Evolutionary conservation across 2,113 vertebrate species (phyloP).

Genomic region (Pampusana beccarii): DNA sequence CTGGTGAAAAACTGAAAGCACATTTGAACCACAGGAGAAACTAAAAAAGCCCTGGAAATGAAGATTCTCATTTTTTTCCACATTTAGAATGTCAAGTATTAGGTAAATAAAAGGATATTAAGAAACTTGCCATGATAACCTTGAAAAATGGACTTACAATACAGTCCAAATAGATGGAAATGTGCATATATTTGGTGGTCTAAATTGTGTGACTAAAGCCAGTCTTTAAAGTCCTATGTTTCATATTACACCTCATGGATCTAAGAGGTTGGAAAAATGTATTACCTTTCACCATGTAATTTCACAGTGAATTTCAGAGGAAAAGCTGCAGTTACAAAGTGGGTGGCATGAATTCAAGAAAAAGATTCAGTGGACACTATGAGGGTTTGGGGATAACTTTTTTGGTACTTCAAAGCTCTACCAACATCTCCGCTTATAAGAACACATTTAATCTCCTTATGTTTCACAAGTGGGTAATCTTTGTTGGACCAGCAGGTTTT

Average conservation of each 20-base stretch:
- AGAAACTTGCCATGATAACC: background rate
- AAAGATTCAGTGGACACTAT: background rate
- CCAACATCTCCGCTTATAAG: background rate
- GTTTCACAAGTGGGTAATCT: background rate
- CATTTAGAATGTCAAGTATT: background rate
- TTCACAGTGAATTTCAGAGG: background rate
- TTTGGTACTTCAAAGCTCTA: background rate
- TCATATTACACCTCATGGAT: background rate
- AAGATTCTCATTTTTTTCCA: background rate
- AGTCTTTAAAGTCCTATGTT: background rate
- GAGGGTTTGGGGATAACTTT: background rate
- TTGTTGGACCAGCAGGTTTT: background rate
- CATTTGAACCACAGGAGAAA: background rate
- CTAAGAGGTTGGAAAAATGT: background rate
- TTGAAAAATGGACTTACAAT: background rate
- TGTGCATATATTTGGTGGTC: background rate
- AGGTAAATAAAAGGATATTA: background rate
- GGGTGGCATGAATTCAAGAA: background rate
- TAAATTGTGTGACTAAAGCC: background rate
- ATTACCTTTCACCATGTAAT: background rate
- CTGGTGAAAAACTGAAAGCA: background rate
- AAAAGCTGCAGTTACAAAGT: background rate
- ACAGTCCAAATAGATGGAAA: background rate
- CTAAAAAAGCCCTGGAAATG: background rate
- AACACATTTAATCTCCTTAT: background rate